phyloP scores from a whole-genome alignment of 2,797 vertebrate species.

The Margarornis squamiger region DNA sequence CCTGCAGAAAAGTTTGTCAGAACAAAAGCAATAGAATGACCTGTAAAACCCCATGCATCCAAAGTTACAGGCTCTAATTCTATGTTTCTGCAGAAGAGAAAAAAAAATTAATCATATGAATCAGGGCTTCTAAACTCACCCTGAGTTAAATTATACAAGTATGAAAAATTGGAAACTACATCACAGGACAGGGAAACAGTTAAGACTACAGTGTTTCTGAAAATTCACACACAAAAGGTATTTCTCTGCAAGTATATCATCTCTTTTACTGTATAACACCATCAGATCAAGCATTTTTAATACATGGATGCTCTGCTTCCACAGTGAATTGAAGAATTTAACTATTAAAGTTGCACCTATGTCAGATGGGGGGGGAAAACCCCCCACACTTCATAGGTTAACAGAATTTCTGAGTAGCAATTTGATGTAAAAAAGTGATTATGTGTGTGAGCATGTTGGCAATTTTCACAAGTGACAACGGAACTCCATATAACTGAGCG shows the following conservation, averaged over 20 bases:
- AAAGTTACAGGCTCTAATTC: not conserved
- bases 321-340: not conserved
- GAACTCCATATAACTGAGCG: not conserved
- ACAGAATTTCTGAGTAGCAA: not conserved
- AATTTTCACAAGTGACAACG: not conserved
- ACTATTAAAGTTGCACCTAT: not conserved
- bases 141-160: not conserved
- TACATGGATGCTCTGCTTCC: not conserved
- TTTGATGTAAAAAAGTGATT: not conserved
- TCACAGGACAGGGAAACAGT: not conserved
- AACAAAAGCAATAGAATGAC: not conserved
- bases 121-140: not conserved
- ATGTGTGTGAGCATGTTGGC: not conserved
- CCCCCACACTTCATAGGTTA: accelerated
- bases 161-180: not conserved
- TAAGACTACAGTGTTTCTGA: not conserved
- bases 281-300: not conserved
- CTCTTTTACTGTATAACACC: not conserved
- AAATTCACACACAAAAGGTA: not conserved
- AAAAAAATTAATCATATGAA: not conserved
- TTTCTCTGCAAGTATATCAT: not conserved
- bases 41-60: not conserved
- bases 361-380: accelerated
- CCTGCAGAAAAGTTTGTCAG: not conserved
- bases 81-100: not conserved